Conservation (phyloP, 2,888 invertebrate species). For the Coleophora deauratella region DNA sequence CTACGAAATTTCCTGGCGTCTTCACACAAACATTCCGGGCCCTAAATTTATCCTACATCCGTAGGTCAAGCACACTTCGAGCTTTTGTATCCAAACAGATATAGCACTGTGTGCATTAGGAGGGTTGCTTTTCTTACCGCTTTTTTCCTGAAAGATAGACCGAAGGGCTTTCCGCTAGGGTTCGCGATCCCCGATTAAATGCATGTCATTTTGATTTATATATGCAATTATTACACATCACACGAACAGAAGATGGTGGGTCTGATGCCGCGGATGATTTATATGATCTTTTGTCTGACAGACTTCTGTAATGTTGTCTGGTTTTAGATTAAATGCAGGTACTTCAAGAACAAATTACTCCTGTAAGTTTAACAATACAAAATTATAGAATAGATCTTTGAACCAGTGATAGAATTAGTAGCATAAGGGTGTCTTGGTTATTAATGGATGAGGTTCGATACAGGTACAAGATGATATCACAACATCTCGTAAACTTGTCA, state of each 20-base stretch:
- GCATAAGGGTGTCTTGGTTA: too few relatives aligned
- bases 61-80: slow-evolving; percentile 57
- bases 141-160: slow-evolving; percentile 37
- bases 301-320: background rate
- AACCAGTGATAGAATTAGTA: too few relatives aligned
- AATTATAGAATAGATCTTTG: background rate
- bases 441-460: too few relatives aligned
- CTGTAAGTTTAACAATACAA: background rate
- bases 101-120: slow-evolving; percentile 59
- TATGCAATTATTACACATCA: slow-evolving; percentile 48
- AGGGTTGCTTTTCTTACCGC: slow-evolving; percentile 53
- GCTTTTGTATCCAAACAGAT: slow-evolving; percentile 61
- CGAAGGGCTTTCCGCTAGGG: slow-evolving; percentile 37
- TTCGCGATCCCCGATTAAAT: slow-evolving; percentile 50
- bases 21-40: too few relatives aligned
- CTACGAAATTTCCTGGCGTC: too few relatives aligned
- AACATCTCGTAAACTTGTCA: too few relatives aligned
- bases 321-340: background rate
- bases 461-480: too few relatives aligned
- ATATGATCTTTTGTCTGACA: background rate
- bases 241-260: slow-evolving; percentile 9
- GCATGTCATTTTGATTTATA: slow-evolving; percentile 68
- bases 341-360: background rate
- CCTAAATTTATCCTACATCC: slow-evolving; percentile 17
- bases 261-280: slow-evolving; percentile 2